phyloP scores from a whole-genome alignment of 2,113 vertebrate genomes.

The Charina bottae region DNA sequence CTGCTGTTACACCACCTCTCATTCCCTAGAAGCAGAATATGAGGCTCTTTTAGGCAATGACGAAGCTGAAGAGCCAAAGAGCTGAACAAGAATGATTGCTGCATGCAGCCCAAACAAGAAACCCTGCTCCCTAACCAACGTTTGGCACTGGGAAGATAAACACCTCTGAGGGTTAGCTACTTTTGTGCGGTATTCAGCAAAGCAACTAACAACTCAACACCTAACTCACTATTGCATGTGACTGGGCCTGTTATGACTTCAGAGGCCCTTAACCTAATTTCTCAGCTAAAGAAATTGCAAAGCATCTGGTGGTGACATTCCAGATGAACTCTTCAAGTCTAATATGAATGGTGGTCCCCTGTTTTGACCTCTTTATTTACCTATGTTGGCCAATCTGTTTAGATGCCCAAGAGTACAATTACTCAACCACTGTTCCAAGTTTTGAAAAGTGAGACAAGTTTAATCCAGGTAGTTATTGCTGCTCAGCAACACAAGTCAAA shows the following conservation, averaged over 20 bases:
- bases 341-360: not conserved
- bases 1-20: not conserved
- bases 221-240: not conserved
- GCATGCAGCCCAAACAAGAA: not conserved
- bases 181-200: not conserved
- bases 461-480: not conserved
- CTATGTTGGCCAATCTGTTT: not conserved
- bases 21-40: not conserved
- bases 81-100: not conserved
- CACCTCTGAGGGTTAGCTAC: not conserved
- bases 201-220: not conserved
- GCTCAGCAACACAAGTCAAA: not conserved
- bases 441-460: not conserved
- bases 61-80: not conserved
- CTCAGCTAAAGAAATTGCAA: not conserved
- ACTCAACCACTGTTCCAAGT: not conserved
- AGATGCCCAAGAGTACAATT: not conserved
- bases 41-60: not conserved
- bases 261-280: not conserved
- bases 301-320: not conserved
- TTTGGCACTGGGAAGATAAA: not conserved
- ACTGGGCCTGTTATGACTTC: not conserved
- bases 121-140: not conserved
- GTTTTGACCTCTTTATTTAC: not conserved
- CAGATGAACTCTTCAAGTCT: not conserved